Evolutionary conservation across 2,797 vertebrate genomes (phyloP).

Genomic region (Gallinago solitaria): DNA sequence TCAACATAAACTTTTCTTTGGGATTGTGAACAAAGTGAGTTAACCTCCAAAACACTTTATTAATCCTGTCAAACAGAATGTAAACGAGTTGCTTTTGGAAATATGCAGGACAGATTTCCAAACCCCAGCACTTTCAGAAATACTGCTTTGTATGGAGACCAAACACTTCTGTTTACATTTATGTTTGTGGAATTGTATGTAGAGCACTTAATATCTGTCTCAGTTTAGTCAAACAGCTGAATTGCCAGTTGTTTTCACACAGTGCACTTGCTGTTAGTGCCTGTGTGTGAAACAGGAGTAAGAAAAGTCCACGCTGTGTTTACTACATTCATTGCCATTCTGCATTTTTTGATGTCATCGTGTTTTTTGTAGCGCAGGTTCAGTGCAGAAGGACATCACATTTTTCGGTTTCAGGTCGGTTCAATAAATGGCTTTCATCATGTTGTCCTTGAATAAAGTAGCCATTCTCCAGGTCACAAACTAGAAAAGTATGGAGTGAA

Average conservation of each 20-base stretch:
- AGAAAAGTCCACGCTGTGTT: not conserved
- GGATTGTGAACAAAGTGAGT: constrained; percentile 35
- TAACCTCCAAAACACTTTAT: not conserved
- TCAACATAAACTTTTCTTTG: not conserved
- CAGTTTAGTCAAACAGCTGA: not conserved
- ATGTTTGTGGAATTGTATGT: not conserved
- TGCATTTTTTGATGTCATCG: not conserved
- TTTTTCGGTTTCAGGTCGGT: not conserved
- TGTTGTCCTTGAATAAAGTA: not conserved
- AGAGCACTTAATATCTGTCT: not conserved
- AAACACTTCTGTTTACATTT: constrained; percentile 50
- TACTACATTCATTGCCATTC: not conserved
- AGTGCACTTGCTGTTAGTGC: not conserved
- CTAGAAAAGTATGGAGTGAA: not conserved
- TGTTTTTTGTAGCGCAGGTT: not conserved
- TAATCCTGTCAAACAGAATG: constrained; percentile 16
- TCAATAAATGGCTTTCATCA: not conserved
- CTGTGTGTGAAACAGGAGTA: not conserved
- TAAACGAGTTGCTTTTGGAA: constrained; percentile 36
- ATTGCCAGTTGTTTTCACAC: not conserved
- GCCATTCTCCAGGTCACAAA: not conserved
- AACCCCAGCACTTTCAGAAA: constrained; percentile 32
- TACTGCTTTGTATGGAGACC: constrained; percentile 3
- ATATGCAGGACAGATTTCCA: constrained; percentile 68
- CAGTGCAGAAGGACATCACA: not conserved